Conservation (phyloP, 2,113 vertebrate genomes). For the Marmota flaviventris region DNA sequence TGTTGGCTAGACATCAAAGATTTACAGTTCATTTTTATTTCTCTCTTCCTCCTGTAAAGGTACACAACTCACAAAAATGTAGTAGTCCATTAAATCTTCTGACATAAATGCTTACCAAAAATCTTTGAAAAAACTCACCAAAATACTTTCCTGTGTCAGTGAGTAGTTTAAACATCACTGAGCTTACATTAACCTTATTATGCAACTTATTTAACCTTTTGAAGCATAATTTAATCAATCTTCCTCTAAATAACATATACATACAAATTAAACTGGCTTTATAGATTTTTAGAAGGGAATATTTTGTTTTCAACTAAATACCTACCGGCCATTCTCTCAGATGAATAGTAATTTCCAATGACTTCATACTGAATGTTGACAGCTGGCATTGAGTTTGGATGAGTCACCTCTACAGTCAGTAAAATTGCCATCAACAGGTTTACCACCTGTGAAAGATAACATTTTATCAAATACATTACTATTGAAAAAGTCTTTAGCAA, state of each 20-base stretch:
- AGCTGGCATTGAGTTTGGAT: slow-evolving; percentile 95
- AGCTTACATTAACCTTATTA: not conserved
- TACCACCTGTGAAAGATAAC: slow-evolving; percentile 91
- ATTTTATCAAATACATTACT: slow-evolving; percentile 6
- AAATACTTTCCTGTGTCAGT: slow-evolving; percentile 21
- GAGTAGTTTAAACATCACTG: slow-evolving; percentile 13
- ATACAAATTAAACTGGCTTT: not conserved
- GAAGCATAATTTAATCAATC: not conserved
- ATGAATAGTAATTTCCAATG: slow-evolving; percentile 97
- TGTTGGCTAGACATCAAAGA: not conserved
- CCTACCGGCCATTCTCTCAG: slow-evolving; percentile 97
- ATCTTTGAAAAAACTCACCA: not conserved
- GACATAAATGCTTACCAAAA: not conserved
- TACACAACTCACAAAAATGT: not conserved
- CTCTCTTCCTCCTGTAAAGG: not conserved
- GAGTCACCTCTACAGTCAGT: slow-evolving; percentile 97
- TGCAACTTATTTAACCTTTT: not conserved
- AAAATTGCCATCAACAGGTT: slow-evolving; percentile 98
- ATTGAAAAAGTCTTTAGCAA: not conserved
- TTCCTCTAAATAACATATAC: not conserved
- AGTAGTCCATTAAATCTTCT: not conserved
- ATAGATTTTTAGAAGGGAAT: not conserved
- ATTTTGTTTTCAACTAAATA: slow-evolving; percentile 50
- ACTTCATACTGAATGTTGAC: slow-evolving; percentile 99
- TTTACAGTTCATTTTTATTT: not conserved